phyloP scores from a whole-genome alignment of 2,113 vertebrate genomes.

The Bos indicus region DNA sequence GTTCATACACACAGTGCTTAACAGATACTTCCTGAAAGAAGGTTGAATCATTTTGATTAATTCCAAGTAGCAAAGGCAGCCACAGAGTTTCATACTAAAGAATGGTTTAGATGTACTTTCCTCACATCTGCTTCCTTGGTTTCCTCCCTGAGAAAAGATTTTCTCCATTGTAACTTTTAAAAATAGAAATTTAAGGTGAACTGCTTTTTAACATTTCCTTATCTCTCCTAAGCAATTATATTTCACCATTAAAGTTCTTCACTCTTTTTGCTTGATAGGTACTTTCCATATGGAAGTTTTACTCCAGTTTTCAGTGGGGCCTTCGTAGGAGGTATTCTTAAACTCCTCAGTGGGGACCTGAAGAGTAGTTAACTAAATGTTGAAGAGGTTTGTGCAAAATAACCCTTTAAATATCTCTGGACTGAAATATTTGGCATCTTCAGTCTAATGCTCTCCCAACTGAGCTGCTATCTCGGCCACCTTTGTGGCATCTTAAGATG shows the following conservation, averaged over 20 bases:
- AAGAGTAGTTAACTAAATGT: background rate
- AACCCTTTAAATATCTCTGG: background rate
- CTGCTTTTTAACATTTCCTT: background rate
- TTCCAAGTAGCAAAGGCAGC: background rate
- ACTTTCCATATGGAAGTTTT: background rate
- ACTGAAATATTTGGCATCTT: background rate
- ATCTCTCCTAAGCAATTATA: background rate
- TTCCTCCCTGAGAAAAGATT: background rate
- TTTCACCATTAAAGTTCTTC: background rate
- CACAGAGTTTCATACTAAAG: background rate
- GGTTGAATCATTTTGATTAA: background rate
- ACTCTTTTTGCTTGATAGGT: background rate
- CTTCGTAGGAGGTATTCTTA: background rate
- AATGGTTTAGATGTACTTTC: background rate
- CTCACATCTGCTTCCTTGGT: background rate
- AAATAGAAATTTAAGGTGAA: background rate
- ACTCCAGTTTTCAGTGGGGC: background rate
- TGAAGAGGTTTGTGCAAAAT: background rate
- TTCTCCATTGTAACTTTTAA: background rate
- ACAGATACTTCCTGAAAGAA: background rate
- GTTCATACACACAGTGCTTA: background rate
- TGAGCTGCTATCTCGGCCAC: background rate
- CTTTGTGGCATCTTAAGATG: background rate
- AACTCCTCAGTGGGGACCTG: background rate
- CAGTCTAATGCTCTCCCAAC: background rate